These are phyloP conservation scores for Vanessa tameamea DNA, from an alignment of 1,140 invertebrate species.

Conservation along the genomic window DNA sequence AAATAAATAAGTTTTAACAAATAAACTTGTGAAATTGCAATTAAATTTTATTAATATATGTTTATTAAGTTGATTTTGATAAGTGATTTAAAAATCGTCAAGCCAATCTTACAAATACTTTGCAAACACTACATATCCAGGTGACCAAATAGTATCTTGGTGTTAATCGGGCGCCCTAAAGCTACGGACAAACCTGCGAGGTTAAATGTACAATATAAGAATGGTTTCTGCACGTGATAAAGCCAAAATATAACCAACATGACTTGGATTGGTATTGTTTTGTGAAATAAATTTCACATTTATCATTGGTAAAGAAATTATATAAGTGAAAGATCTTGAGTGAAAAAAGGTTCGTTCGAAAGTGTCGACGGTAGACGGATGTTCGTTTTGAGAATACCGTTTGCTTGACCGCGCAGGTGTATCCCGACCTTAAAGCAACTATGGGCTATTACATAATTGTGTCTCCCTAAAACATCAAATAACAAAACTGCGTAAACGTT, in stretches of 20 bases:
- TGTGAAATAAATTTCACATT: too few relatives aligned
- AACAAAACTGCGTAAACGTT: conserved; percentile 11
- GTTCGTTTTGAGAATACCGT: too few relatives aligned
- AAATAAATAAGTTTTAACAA: not conserved
- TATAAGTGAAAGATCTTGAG: too few relatives aligned
- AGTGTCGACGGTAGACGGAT: too few relatives aligned
- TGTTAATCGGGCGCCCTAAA: not conserved
- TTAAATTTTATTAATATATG: not conserved
- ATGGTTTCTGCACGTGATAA: too few relatives aligned
- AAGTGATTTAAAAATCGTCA: not conserved
- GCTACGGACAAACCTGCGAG: not conserved
- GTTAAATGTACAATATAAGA: not conserved
- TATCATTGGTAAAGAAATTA: too few relatives aligned
- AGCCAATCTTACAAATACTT: not conserved
- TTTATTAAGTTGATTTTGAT: too few relatives aligned
- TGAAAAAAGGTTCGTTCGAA: too few relatives aligned
- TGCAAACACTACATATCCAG: not conserved
- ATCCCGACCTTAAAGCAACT: not conserved
- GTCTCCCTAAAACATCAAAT: conserved; percentile 10
- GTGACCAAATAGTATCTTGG: not conserved
- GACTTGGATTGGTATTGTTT: too few relatives aligned
- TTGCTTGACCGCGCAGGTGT: not conserved
- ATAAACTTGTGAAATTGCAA: not conserved
- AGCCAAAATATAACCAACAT: too few relatives aligned
- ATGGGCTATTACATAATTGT: not conserved